Evolutionary conservation across 2,797 vertebrate genomes (phyloP), one percentile per base, ranked within the genome.

Genomic region (Arremon aurantiirostris): DNA sequence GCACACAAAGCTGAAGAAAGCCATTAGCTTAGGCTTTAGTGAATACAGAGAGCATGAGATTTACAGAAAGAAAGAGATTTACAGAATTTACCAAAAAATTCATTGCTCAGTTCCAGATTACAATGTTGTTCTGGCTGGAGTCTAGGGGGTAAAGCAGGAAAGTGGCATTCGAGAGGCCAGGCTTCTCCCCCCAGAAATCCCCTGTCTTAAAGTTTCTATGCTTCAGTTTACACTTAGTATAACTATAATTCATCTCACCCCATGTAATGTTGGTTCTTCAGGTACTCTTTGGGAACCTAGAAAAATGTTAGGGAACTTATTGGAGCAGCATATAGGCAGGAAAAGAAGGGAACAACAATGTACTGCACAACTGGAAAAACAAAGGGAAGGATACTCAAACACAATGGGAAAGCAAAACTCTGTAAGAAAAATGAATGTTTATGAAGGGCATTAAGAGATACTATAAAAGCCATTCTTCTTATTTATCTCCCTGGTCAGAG

Each of bases 1-100:
- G 76, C 80, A 90, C 65, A 93, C 87, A 97, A 94, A 97, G 86
- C 94, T 82, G 90, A 95, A 73, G 91, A 83, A 96, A 96, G 27
- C 83, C 94, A 96, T 97, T 97, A 96, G 46, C 70, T 95, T 73
- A 89, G 73, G 72, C 41, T 80, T 95, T 92, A 89, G 66, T 93
- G 70, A 84, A 89, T 92, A 78, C 64, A 85, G 72, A 96, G 90
- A 93, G 44, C 69, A 95, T 89, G 87, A 95, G 93, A 94, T 89
- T 97, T 95, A 80, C 49, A 86, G 70, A 83, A 73, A 93, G 63
- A 73, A 94, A 85, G 81, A 94, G 87, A 93, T 89, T 96, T 96
- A 84, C 65, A 88, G 70, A 93, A 92, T 2, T 92, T 94, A 73
- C 76, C 79, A 95, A 53, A 94, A 93, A 95, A 86, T 55, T 88